These are phyloP conservation scores for Panzeria rudis DNA, from an alignment of 2,888 invertebrate genomes.

Conservation along the genomic window DNA sequence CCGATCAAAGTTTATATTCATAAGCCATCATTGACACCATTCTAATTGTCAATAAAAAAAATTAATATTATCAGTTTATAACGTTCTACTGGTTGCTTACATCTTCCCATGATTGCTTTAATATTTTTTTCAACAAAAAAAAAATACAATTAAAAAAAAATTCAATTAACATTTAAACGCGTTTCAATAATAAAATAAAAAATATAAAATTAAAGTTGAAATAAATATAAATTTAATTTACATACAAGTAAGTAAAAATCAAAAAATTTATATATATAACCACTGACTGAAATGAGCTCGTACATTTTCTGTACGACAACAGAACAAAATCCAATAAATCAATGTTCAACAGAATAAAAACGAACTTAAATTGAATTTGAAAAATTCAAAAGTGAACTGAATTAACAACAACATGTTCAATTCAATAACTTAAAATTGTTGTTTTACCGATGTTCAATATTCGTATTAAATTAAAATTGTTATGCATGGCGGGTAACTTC, in stretches of 20 bases:
- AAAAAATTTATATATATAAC: too few species aligned
- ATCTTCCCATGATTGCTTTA: conserved; percentile 58
- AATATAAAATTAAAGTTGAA: conserved; percentile 18
- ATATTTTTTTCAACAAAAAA: conserved; percentile 14
- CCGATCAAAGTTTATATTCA: conserved; percentile 39
- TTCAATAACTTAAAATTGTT: conserved; percentile 13
- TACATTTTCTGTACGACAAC: conserved; percentile 36
- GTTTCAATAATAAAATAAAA: conserved; percentile 63
- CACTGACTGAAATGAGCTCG: conserved; percentile 24
- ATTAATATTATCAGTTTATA: conserved; percentile 62
- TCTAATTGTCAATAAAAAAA: conserved; percentile 81
- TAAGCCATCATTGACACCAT: conserved; percentile 78
- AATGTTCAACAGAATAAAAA: conserved; percentile 62
- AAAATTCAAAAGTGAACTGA: not conserved
- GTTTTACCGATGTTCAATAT: conserved; percentile 40
- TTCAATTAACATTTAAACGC: conserved; percentile 69
- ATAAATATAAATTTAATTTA: conserved; percentile 56
- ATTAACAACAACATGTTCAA: conserved; percentile 43
- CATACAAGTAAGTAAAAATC: conserved; percentile 40
- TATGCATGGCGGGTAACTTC: conserved; percentile 62
- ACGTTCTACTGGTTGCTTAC: conserved; percentile 17
- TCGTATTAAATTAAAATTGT: conserved; percentile 55
- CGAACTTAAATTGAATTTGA: conserved; percentile 11
- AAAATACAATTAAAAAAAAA: conserved; percentile 39
- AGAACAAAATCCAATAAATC: conserved; percentile 64